Evolutionary conservation across 1,140 invertebrate species (phyloP).

Genomic region (Scaptomyza montana): DNA sequence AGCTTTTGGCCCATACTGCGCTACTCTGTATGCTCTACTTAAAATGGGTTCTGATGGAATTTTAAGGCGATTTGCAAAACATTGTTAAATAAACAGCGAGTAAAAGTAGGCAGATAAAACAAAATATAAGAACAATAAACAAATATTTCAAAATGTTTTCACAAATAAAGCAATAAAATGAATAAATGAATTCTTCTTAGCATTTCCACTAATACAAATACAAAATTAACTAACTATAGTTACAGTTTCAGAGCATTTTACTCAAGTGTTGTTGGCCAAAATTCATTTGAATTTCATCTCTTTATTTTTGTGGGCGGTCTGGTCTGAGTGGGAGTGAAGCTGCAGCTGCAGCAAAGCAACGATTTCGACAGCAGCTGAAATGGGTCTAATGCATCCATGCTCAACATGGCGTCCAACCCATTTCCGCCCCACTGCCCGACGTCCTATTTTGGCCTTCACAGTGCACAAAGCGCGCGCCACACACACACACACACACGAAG

Average conservation of each 20-base stretch:
- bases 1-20: not conserved
- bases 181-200: no score
- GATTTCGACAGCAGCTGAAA: slow-evolving; percentile 38
- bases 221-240: no score
- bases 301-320: slow-evolving; percentile 13
- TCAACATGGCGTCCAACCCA: slow-evolving; percentile 51
- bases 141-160: not conserved
- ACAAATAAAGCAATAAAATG: not conserved
- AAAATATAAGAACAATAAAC: no score
- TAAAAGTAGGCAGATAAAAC: no score
- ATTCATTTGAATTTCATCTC: not conserved
- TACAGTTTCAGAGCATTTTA: slow-evolving; percentile 1
- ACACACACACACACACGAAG: not conserved
- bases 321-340: slow-evolving; percentile 16
- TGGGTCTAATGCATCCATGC: slow-evolving; percentile 66
- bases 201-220: no score
- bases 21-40: not conserved
- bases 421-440: slow-evolving; percentile 25
- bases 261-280: slow-evolving; percentile 3
- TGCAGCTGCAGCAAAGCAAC: slow-evolving; percentile 7
- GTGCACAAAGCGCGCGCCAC: not conserved
- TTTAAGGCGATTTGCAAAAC: not conserved
- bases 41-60: not conserved
- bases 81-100: not conserved
- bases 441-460: slow-evolving; percentile 24